Percentiles rank a stretch among this genome's conserved stretches.
These are phyloP conservation scores for Keiferia lycopersicella DNA, from an alignment of 2,888 invertebrate species.

Conservation along the genomic window DNA sequence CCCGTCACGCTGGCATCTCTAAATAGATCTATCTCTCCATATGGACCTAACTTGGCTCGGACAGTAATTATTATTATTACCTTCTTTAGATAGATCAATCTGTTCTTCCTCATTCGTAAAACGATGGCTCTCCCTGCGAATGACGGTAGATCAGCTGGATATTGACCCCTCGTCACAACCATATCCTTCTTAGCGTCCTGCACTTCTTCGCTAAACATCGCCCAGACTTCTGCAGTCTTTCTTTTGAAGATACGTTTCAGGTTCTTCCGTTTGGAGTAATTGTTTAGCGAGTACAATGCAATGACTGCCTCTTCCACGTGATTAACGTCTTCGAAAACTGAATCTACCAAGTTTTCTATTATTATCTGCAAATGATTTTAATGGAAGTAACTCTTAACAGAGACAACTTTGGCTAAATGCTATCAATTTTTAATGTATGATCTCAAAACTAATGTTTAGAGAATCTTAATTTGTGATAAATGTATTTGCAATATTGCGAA, in stretches of 20 bases:
- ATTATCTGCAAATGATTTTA: constrained; percentile 80
- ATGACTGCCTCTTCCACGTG: constrained; percentile 92
- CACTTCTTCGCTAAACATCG: constrained; percentile 88
- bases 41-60: too few relatives aligned
- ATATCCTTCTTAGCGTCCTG: constrained; percentile 87
- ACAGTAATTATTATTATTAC: constrained; percentile 47
- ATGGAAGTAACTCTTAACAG: neutral
- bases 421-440: neutral
- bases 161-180: constrained; percentile 80
- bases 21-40: too few relatives aligned
- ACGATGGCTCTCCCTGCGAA: constrained; percentile 87
- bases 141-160: constrained; percentile 85
- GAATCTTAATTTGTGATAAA: too few relatives aligned
- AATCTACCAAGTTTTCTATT: constrained; percentile 90
- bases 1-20: too few relatives aligned
- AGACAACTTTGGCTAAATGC: neutral
- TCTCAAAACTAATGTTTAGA: too few relatives aligned
- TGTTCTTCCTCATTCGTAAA: constrained; percentile 84
- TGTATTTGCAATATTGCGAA: neutral
- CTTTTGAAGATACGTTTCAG: constrained; percentile 85
- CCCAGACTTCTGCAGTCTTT: constrained; percentile 86
- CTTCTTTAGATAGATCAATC: constrained; percentile 81
- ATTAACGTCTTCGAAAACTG: constrained; percentile 88
- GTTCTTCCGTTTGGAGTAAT: constrained; percentile 88
- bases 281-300: constrained; percentile 87